A percentile compares a stretch with the other conserved stretches of the same genome.
phyloP scores from a whole-genome alignment of 2,113 vertebrate species.

The Silurus asotus region DNA sequence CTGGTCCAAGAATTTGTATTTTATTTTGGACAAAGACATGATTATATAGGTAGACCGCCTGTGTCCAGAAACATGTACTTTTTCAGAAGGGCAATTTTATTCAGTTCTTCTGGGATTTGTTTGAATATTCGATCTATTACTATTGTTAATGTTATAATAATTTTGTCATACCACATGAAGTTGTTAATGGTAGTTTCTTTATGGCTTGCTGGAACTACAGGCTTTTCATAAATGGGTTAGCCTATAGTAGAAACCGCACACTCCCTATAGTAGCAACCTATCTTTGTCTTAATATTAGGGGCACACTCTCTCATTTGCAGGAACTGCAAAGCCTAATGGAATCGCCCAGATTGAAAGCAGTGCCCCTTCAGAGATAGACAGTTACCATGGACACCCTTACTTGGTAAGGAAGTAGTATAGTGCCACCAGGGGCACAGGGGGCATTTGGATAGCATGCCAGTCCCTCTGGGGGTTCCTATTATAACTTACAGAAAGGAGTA shows the following conservation, averaged over 20 bases:
- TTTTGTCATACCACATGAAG: background rate
- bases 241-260: background rate
- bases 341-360: background rate
- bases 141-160: background rate
- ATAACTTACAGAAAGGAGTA: background rate
- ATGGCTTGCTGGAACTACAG: background rate
- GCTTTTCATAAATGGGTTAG: background rate
- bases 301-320: background rate
- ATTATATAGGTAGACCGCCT: background rate
- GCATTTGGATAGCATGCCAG: background rate
- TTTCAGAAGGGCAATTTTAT: background rate
- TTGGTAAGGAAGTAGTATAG: background rate
- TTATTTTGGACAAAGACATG: background rate
- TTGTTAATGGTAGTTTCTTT: background rate
- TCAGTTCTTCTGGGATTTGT: background rate
- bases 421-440: background rate
- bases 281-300: background rate
- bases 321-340: background rate
- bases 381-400: conserved; percentile 1
- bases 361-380: background rate
- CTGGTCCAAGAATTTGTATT: background rate
- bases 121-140: background rate
- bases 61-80: background rate
- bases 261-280: background rate
- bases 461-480: background rate